A percentile compares a stretch with the other conserved stretches of the same genome.
Conservation (phyloP, 1,140 invertebrate species). For the Archivesica marissinica region DNA sequence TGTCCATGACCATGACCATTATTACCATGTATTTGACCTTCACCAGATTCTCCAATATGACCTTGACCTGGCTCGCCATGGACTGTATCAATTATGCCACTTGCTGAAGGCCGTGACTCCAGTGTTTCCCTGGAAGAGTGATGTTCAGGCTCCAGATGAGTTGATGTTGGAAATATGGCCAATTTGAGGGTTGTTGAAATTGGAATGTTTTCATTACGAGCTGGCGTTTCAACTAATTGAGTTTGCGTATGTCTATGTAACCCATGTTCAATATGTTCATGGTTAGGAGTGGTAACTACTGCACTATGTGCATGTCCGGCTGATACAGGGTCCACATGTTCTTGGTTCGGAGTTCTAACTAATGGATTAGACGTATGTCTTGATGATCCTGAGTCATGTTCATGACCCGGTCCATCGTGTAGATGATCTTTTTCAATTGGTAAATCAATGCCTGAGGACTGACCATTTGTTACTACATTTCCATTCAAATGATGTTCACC, state of each 20-base stretch:
- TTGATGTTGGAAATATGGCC: conserved; percentile 2
- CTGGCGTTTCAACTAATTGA: neutral
- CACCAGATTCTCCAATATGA: neutral
- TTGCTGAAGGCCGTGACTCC: neutral
- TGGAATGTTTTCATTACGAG: neutral
- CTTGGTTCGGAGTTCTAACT: neutral
- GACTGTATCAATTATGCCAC: neutral
- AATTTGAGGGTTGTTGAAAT: neutral
- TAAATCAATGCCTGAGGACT: conserved; percentile 4
- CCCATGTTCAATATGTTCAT: neutral
- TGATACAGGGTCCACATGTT: neutral
- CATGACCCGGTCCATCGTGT: neutral
- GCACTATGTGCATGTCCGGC: neutral
- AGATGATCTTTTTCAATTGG: conserved; percentile 31
- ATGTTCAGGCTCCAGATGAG: neutral
- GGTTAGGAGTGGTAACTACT: neutral
- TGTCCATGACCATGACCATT: conserved; percentile 13
- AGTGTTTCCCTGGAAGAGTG: neutral
- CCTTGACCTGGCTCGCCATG: neutral
- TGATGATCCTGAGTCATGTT: neutral
- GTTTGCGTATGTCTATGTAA: neutral
- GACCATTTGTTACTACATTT: conserved; percentile 2
- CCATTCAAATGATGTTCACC: neutral
- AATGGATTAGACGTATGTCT: neutral
- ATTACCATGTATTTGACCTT: neutral